phyloP scores from a whole-genome alignment of 1,140 invertebrate genomes.

The Drosophila simulans region DNA sequence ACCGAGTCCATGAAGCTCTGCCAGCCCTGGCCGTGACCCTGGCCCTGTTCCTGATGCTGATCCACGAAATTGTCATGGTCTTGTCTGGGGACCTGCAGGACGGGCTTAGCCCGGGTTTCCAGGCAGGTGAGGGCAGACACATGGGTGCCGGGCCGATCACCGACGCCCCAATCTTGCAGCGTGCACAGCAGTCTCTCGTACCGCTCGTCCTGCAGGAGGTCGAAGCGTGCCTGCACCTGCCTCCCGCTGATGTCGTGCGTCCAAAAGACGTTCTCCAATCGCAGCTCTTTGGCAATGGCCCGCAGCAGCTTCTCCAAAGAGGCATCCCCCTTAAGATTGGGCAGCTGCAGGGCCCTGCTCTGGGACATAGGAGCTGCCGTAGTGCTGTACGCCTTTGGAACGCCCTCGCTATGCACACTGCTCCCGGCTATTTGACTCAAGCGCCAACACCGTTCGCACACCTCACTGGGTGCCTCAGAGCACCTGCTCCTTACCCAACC shows the following conservation, averaged over 20 bases:
- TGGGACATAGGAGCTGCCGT: background rate
- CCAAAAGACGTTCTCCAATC: constrained; percentile 63
- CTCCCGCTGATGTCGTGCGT: constrained; percentile 35
- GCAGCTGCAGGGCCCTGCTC: constrained; percentile 2
- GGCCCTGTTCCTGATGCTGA: background rate
- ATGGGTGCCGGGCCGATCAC: constrained; percentile 74
- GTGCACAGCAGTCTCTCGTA: constrained; percentile 81
- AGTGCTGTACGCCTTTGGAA: background rate
- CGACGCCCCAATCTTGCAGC: constrained; percentile 81
- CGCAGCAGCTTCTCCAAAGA: constrained; percentile 51
- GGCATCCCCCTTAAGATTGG: constrained; percentile 17
- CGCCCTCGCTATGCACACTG: background rate
- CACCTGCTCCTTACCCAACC: background rate
- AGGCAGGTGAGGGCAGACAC: constrained; percentile 82
- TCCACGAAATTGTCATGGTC: background rate
- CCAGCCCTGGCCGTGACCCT: constrained; percentile 84
- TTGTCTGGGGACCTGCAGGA: background rate
- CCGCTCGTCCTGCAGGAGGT: constrained; percentile 73
- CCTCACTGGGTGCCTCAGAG: too few species aligned
- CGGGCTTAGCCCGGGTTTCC: constrained; percentile 38
- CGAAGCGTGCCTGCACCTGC: constrained; percentile 69
- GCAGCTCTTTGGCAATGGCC: constrained; percentile 42
- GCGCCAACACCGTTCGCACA: constrained; percentile 25
- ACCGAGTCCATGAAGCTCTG: constrained; percentile 86
- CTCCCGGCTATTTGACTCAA: constrained; percentile 7